Evolutionary conservation across 92 coral and sea anemone genomes (phyloP).

Genomic region (Heteractis magnifica): DNA sequence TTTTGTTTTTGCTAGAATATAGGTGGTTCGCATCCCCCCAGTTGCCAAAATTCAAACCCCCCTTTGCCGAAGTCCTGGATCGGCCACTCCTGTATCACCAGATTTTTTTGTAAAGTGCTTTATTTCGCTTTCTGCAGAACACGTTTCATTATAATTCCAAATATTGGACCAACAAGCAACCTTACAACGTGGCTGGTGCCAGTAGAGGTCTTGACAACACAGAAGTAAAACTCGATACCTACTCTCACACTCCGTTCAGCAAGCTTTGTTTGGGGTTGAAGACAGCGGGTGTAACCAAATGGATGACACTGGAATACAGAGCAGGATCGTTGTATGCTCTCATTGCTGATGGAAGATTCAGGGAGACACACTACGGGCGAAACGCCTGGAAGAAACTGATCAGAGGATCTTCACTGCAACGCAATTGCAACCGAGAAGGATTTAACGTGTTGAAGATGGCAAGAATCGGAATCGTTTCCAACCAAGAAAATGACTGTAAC

Average conservation of each 20-base stretch:
- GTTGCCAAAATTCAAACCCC: too few species aligned
- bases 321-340: slow-evolving; percentile 8
- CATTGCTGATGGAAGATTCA: slow-evolving; percentile 10
- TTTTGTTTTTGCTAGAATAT: too few species aligned
- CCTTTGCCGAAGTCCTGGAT: too few species aligned
- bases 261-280: slow-evolving; percentile 38
- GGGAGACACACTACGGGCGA: slow-evolving; percentile 19
- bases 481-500: slow-evolving; percentile 42
- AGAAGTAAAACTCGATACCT: slow-evolving; percentile 33
- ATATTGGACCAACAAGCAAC: slow-evolving; percentile 5
- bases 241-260: slow-evolving; percentile 37
- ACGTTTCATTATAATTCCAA: not conserved
- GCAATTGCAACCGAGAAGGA: slow-evolving; percentile 45
- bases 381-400: slow-evolving; percentile 42
- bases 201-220: slow-evolving; percentile 27
- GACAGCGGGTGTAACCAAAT: not conserved
- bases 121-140: not conserved
- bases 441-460: slow-evolving; percentile 35
- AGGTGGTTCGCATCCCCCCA: too few species aligned
- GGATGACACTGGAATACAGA: not conserved
- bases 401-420: slow-evolving; percentile 36
- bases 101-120: not conserved
- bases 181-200: slow-evolving; percentile 19
- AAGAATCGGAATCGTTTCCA: slow-evolving; percentile 52
- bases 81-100: too few species aligned